Percentiles rank a stretch among this genome's conserved stretches.
Evolutionary conservation across 2,797 vertebrate species (phyloP).

Genomic region (Aselliscus stoliczkanus): DNA sequence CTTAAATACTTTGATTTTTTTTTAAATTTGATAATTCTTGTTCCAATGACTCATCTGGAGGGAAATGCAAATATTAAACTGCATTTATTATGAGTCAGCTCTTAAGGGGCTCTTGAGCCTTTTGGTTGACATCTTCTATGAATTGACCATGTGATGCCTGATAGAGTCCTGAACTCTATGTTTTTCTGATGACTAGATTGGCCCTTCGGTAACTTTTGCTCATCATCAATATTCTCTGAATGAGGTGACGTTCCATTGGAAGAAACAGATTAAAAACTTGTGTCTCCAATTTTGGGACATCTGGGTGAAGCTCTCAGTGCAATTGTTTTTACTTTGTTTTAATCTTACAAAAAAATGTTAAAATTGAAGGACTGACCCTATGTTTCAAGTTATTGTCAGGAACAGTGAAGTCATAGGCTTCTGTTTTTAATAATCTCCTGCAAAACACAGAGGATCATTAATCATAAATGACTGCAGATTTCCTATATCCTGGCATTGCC

Average conservation of each 20-base stretch:
- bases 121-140: conserved; percentile 73
- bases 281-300: conserved; percentile 81
- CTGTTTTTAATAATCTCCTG: conserved; percentile 85
- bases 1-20: conserved; percentile 46
- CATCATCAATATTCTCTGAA: conserved; percentile 79
- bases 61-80: conserved; percentile 67
- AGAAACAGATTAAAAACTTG: conserved; percentile 84
- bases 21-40: background rate
- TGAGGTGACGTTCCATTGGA: conserved; percentile 79
- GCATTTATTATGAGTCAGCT: conserved; percentile 63
- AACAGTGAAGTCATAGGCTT: conserved; percentile 85
- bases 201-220: conserved; percentile 81
- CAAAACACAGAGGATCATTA: conserved; percentile 83
- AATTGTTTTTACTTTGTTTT: conserved; percentile 85
- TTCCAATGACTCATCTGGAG: conserved; percentile 51
- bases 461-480: conserved; percentile 84
- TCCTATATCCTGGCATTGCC: conserved; percentile 74
- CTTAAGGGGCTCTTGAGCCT: conserved; percentile 31
- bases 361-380: conserved; percentile 80
- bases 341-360: conserved; percentile 83
- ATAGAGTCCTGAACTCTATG: conserved; percentile 76
- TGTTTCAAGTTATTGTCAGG: conserved; percentile 84
- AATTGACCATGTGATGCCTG: conserved; percentile 74
- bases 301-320: conserved; percentile 75
- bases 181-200: conserved; percentile 81